Percentiles rank a stretch among this genome's conserved stretches.
Conservation (phyloP, 53 echinoderm and acorn worm species). For the Patiria pectinifera region DNA sequence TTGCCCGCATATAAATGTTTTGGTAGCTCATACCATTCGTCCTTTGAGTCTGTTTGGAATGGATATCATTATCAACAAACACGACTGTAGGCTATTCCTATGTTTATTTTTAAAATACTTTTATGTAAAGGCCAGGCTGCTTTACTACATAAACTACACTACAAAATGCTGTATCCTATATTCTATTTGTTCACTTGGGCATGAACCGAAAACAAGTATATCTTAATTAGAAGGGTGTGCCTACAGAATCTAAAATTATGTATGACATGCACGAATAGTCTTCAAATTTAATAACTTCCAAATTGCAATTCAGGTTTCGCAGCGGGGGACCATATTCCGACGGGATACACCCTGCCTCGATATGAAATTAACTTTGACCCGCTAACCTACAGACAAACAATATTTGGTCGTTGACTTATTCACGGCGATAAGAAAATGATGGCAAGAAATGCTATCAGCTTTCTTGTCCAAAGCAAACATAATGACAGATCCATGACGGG, state of each 20-base stretch:
- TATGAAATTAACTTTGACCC: neutral
- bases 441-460: neutral
- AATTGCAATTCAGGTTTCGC: neutral
- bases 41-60: neutral
- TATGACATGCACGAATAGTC: neutral
- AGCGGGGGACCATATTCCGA: neutral
- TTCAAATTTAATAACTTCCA: neutral
- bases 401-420: neutral
- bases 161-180: neutral
- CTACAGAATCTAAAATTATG: neutral
- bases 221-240: neutral
- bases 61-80: neutral
- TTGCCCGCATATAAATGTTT: neutral
- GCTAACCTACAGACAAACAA: neutral
- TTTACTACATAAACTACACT: neutral
- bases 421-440: neutral
- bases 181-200: neutral
- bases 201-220: neutral
- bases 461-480: neutral
- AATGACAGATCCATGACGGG: neutral
- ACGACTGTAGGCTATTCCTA: neutral
- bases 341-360: neutral
- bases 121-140: neutral
- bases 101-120: neutral
- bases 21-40: neutral